These are phyloP conservation scores for Amphiura filiformis DNA, from an alignment of 35 echinoderm and acorn worm species.

Conservation along the genomic window DNA sequence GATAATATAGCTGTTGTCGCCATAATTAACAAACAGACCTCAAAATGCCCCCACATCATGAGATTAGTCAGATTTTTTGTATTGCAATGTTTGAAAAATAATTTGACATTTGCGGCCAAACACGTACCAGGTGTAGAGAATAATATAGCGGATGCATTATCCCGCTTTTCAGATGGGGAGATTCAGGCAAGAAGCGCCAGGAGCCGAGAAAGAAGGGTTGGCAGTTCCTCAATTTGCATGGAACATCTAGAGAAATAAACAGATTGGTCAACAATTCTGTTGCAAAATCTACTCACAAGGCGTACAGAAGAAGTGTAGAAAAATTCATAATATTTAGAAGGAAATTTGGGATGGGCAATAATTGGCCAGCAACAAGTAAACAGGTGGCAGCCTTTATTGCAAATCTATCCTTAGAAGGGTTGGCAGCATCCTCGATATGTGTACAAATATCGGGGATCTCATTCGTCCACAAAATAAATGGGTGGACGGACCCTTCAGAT, in stretches of 20 bases:
- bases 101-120: background rate
- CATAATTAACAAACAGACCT: background rate
- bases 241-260: background rate
- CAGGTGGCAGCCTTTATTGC: background rate
- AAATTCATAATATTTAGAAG: no score
- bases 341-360: background rate
- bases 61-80: background rate
- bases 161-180: background rate
- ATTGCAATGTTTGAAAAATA: background rate
- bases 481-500: background rate
- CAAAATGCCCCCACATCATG: no score
- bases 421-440: background rate
- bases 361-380: background rate
- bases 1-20: conserved; percentile 25
- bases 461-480: background rate
- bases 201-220: background rate
- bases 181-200: background rate
- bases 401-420: background rate
- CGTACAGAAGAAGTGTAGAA: background rate
- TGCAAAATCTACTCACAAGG: background rate
- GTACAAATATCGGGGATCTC: background rate
- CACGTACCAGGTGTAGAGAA: background rate
- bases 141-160: background rate
- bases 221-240: background rate
- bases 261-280: no score